Evolutionary conservation across 2,797 vertebrate genomes (phyloP).

Genomic region (Pseudomugil gertrudae): DNA sequence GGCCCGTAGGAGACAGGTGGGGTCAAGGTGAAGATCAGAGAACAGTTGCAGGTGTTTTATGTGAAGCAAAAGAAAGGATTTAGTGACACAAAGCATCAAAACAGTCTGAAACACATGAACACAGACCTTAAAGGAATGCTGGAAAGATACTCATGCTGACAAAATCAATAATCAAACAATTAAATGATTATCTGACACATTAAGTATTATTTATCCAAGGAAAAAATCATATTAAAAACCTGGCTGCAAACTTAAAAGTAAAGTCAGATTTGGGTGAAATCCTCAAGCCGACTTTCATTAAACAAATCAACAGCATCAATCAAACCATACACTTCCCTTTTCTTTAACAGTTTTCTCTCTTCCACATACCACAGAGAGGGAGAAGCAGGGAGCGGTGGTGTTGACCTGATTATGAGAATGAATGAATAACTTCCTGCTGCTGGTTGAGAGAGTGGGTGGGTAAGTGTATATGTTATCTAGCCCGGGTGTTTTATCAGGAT

Average conservation of each 20-base stretch:
- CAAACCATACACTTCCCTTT: neutral
- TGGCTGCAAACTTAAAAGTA: neutral
- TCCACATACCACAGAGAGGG: conserved; percentile 37
- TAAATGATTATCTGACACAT: neutral
- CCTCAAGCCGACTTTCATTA: neutral
- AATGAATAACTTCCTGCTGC: conserved; percentile 76
- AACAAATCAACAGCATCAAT: neutral
- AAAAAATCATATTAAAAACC: neutral
- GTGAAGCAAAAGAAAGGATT: conserved; percentile 16
- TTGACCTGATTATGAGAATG: conserved; percentile 65
- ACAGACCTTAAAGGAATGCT: neutral
- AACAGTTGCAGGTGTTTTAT: conserved; percentile 20
- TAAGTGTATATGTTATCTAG: conserved; percentile 66
- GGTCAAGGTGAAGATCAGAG: conserved; percentile 51
- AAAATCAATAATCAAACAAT: neutral
- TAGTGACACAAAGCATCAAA: conserved; percentile 13
- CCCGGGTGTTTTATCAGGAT: conserved; percentile 81
- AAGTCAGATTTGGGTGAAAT: neutral
- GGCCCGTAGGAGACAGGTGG: conserved; percentile 62
- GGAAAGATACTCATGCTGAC: neutral
- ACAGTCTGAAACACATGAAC: neutral
- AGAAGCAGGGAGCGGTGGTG: conserved; percentile 48
- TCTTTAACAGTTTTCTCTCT: conserved; percentile 4
- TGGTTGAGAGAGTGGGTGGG: conserved; percentile 42
- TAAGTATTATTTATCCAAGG: neutral